Evolutionary conservation across 2,888 invertebrate species (phyloP).

Genomic region (Nemotelus pantherinus): DNA sequence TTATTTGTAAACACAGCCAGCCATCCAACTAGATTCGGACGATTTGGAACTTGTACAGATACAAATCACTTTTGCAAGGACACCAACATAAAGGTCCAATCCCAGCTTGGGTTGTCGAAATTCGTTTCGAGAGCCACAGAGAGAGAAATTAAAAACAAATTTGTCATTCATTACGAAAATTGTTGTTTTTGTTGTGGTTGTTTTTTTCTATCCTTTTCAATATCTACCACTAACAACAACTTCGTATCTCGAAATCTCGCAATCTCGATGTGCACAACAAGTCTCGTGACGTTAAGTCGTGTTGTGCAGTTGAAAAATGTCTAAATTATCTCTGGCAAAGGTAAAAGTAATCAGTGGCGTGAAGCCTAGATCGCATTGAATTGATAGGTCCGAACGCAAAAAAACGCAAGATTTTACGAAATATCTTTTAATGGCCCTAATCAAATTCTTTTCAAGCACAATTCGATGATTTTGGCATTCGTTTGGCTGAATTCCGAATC

Average conservation of each 20-base stretch:
- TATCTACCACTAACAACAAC: too few species aligned
- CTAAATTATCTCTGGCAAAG: neutral
- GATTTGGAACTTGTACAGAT: neutral
- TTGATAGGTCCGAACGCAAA: neutral
- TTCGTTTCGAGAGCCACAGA: neutral
- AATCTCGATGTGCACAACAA: neutral
- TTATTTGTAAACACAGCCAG: neutral
- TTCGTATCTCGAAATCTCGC: neutral
- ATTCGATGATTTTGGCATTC: neutral
- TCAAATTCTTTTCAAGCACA: neutral
- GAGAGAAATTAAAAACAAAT: neutral
- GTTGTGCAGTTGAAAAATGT: neutral
- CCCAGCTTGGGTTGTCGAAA: neutral
- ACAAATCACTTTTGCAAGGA: too few species aligned
- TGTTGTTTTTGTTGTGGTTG: neutral
- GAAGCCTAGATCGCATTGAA: neutral
- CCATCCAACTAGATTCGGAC: neutral
- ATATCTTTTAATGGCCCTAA: neutral
- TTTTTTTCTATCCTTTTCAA: too few species aligned
- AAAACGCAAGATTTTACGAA: neutral
- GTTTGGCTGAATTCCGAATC: neutral
- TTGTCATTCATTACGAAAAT: neutral
- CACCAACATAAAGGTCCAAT: too few species aligned
- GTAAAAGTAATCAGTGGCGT: neutral
- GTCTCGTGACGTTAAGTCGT: too few species aligned